These are phyloP conservation scores for Cephus pygmeus DNA, from an alignment of 2,888 invertebrate genomes.

Conservation along the genomic window DNA sequence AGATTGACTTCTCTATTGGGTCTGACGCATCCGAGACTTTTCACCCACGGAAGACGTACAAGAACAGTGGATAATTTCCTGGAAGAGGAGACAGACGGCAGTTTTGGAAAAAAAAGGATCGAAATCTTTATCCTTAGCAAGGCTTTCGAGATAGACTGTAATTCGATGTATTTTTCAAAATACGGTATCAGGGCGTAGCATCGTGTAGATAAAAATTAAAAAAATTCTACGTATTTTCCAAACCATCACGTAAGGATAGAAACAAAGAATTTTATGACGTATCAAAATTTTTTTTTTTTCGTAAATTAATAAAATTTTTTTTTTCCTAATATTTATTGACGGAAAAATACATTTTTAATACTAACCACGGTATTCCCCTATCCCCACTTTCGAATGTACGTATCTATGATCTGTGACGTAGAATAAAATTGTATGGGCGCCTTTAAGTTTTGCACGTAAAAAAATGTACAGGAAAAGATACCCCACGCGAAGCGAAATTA, in stretches of 20 bases:
- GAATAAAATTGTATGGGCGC: not conserved
- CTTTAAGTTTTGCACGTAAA: not conserved
- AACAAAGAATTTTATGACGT: not conserved
- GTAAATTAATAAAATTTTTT: not conserved
- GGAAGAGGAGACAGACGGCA: not conserved
- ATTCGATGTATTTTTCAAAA: not conserved
- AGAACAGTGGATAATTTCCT: not conserved
- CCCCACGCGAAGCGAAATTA: not conserved
- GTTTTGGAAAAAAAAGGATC: conserved; percentile 2
- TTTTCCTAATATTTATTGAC: not conserved
- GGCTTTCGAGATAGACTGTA: not conserved
- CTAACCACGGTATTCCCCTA: not conserved
- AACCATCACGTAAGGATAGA: not conserved
- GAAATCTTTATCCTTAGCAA: not conserved
- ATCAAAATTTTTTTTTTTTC: too few species aligned
- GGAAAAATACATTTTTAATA: not conserved
- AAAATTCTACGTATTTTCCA: too few species aligned
- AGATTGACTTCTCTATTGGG: conserved; percentile 12
- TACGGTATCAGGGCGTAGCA: not conserved
- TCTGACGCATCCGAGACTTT: not conserved
- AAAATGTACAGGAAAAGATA: not conserved
- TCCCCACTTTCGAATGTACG: too few species aligned
- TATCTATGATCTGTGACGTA: not conserved
- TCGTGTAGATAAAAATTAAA: not conserved
- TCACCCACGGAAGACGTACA: not conserved